These are phyloP conservation scores for Catajapyx aquilonaris DNA, from an alignment of 1,140 invertebrate genomes.

Conservation along the genomic window DNA sequence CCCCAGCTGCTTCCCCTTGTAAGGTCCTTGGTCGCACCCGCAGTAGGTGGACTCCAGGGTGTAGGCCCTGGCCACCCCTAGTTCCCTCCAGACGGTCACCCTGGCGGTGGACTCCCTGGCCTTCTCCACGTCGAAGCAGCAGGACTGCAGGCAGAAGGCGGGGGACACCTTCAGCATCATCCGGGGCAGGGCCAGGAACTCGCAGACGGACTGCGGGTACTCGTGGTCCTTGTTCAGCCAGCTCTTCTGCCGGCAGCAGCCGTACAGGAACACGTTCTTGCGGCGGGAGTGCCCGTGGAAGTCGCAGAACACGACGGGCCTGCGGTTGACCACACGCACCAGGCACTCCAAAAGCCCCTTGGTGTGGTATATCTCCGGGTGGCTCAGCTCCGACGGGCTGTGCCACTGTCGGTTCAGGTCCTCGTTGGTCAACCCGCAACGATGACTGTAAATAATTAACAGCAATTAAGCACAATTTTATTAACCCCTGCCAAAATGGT, in stretches of 20 bases:
- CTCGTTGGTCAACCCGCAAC: constrained; percentile 57
- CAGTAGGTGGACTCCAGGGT: constrained; percentile 77
- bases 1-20: constrained; percentile 23
- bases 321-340: constrained; percentile 30
- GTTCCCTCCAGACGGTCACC: constrained; percentile 65
- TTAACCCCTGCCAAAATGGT: background rate
- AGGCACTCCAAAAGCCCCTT: constrained; percentile 49
- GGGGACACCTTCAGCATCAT: constrained; percentile 43
- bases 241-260: constrained; percentile 46
- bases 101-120: constrained; percentile 62
- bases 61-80: constrained; percentile 48
- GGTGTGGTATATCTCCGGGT: constrained; percentile 64
- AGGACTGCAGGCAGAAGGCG: constrained; percentile 48
- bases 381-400: constrained; percentile 42
- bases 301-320: constrained; percentile 59
- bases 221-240: constrained; percentile 33
- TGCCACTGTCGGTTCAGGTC: constrained; percentile 63
- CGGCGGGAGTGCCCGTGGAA: constrained; percentile 73
- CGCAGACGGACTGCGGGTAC: constrained; percentile 29
- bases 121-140: constrained; percentile 55
- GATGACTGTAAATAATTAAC: constrained; percentile 35
- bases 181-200: constrained; percentile 42
- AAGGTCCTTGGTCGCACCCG: constrained; percentile 57
- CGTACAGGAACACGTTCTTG: constrained; percentile 77
- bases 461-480: constrained; percentile 2